Conservation (phyloP, 2,797 vertebrate genomes). For the Leucoraja ocellata region DNA sequence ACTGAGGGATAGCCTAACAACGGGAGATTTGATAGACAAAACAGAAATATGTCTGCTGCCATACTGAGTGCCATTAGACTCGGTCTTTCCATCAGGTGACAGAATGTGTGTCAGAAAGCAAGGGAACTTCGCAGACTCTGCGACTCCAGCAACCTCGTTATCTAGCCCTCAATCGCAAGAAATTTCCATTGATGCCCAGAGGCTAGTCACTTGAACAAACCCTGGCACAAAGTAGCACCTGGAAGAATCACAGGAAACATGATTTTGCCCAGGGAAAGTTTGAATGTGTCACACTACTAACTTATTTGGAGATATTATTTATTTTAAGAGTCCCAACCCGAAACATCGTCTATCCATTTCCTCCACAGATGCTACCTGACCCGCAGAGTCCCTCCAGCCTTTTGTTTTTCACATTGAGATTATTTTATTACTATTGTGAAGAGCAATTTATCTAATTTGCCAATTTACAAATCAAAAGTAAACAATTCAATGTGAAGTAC, state of each 20-base stretch:
- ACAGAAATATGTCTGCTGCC: not conserved
- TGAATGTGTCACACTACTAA: too few species aligned
- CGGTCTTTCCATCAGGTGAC: not conserved
- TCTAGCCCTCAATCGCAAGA: not conserved
- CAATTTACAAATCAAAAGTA: not conserved
- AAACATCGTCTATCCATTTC: too few species aligned
- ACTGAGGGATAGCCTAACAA: not conserved
- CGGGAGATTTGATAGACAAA: not conserved
- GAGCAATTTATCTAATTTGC: not conserved
- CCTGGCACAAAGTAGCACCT: not conserved
- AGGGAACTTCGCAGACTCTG: not conserved
- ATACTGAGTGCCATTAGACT: not conserved
- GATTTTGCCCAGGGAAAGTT: not conserved
- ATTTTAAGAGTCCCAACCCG: too few species aligned
- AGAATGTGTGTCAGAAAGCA: not conserved
- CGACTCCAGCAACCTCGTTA: not conserved
- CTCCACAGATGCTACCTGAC: too few species aligned
- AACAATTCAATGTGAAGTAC: not conserved
- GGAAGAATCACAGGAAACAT: not conserved
- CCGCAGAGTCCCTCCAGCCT: too few species aligned
- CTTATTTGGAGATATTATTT: not conserved
- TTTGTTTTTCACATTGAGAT: too few species aligned
- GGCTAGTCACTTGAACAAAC: not conserved
- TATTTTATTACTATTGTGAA: not conserved
- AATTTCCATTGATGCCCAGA: not conserved